Conservation (phyloP, 2,113 vertebrate species). For the Donacobius atricapilla region DNA sequence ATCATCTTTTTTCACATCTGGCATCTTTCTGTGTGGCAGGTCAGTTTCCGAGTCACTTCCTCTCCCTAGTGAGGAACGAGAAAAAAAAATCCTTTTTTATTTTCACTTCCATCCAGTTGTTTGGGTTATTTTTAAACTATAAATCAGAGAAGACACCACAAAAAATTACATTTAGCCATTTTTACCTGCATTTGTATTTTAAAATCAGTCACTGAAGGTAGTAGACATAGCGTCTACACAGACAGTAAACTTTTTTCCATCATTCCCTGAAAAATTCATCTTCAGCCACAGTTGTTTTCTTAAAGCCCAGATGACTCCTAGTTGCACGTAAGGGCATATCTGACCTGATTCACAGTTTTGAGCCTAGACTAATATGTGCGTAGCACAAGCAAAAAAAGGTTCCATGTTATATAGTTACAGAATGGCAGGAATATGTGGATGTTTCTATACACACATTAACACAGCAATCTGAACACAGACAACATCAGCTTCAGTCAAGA, state of each 20-base stretch:
- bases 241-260: background rate
- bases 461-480: background rate
- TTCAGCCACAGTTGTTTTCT: background rate
- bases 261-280: background rate
- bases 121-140: background rate
- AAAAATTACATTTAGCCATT: background rate
- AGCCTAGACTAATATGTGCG: background rate
- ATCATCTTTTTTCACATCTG: constrained; percentile 93
- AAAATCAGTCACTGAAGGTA: background rate
- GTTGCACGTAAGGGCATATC: background rate
- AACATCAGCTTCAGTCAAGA: background rate
- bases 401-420: background rate
- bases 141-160: background rate
- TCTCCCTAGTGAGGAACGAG: constrained; percentile 76
- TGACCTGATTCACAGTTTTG: background rate
- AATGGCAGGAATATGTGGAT: background rate
- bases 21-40: constrained; percentile 86
- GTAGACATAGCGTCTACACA: background rate
- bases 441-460: background rate
- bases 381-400: background rate
- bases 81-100: background rate
- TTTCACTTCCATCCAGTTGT: background rate
- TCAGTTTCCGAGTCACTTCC: constrained; percentile 96
- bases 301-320: background rate
- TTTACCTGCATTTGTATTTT: background rate